A percentile compares a stretch with the other conserved stretches of the same genome.
Evolutionary conservation across 2,113 vertebrate genomes (phyloP).

Genomic region (Ia io): DNA sequence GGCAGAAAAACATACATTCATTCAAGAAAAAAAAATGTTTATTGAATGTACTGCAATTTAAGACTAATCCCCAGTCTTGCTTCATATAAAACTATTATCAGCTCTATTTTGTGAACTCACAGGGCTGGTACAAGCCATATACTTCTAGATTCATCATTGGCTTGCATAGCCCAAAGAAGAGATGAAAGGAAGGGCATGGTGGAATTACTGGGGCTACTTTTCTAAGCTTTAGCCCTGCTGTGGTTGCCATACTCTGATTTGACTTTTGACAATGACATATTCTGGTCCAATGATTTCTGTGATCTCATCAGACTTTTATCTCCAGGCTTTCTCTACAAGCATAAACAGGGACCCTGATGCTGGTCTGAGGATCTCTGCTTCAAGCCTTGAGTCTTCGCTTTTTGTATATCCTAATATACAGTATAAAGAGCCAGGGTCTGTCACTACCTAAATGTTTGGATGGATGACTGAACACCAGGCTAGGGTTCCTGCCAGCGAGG

Average conservation of each 20-base stretch:
- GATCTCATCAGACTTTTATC: not conserved
- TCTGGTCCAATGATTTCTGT: not conserved
- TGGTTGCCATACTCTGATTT: not conserved
- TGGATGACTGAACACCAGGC: too few species aligned
- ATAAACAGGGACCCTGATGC: not conserved
- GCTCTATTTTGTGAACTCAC: not conserved
- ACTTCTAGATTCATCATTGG: not conserved
- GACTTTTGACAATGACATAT: not conserved
- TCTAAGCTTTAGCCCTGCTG: not conserved
- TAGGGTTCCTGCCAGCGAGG: too few species aligned
- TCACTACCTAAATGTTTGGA: too few species aligned
- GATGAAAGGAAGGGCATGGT: not conserved
- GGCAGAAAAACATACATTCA: conserved; percentile 42
- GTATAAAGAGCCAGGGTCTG: too few species aligned
- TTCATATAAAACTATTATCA: not conserved
- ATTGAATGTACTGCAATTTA: conserved; percentile 4
- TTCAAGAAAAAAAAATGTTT: conserved; percentile 27
- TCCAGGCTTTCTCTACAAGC: not conserved
- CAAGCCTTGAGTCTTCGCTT: not conserved
- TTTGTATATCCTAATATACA: not conserved
- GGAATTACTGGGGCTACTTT: not conserved
- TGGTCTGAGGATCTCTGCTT: not conserved
- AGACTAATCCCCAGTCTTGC: not conserved
- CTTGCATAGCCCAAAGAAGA: not conserved
- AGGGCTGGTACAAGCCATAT: not conserved